These are phyloP conservation scores for Epizoanthus stellaris DNA, from an alignment of 92 coral and sea anemone species.

Conservation along the genomic window DNA sequence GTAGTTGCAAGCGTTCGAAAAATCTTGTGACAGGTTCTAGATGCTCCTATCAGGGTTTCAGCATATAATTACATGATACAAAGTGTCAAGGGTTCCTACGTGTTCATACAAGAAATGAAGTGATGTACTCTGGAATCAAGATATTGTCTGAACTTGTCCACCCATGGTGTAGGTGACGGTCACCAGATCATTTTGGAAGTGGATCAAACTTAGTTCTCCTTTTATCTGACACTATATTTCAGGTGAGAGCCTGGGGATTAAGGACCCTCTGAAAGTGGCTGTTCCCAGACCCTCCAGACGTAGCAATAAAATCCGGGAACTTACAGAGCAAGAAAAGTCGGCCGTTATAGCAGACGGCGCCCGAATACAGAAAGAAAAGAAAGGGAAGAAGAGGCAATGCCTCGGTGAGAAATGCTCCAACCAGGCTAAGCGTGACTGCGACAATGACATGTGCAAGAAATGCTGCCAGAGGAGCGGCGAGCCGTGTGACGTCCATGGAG, in stretches of 20 bases:
- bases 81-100: no score
- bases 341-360: conserved; percentile 25
- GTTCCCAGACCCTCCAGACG: conserved; percentile 55
- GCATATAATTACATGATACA: no score
- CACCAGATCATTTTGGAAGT: no score
- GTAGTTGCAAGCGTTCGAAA: neutral
- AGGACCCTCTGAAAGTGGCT: conserved; percentile 75
- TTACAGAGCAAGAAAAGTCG: conserved; percentile 23
- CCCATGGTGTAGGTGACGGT: no score
- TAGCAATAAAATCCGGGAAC: conserved; percentile 59
- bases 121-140: no score
- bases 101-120: no score
- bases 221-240: neutral
- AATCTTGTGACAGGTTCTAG: no score
- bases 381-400: conserved; percentile 59
- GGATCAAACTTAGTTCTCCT: no score
- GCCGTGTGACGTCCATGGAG: conserved; percentile 87
- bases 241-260: conserved; percentile 94
- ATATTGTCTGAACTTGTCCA: no score
- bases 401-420: conserved; percentile 81
- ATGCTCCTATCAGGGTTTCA: no score
- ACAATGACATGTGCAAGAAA: conserved; percentile 86
- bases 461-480: conserved; percentile 86
- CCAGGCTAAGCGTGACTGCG: conserved; percentile 91
- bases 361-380: conserved; percentile 31